These are phyloP conservation scores for Heterodera schachtii DNA, from an alignment of 1,140 invertebrate genomes.

Conservation along the genomic window DNA sequence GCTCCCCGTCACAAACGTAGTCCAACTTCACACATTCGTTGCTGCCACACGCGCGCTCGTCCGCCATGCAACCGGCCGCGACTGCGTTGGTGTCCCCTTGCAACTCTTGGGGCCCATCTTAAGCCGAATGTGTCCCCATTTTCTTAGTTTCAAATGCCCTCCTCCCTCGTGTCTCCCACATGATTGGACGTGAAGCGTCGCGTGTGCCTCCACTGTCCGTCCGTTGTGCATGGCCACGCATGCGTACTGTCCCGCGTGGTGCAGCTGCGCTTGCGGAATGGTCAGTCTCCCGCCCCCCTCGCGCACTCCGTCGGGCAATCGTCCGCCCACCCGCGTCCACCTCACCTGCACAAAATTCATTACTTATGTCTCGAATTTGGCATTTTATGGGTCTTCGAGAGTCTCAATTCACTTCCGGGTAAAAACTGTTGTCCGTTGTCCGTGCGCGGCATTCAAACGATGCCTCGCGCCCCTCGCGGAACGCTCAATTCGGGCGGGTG, in stretches of 20 bases:
- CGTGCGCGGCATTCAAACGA: constrained; percentile 63
- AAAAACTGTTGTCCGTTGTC: constrained; percentile 53
- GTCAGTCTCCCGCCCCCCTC: constrained; percentile 54
- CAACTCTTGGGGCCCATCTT: constrained; percentile 62
- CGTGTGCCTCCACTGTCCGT: constrained; percentile 59
- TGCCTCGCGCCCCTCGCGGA: constrained; percentile 62
- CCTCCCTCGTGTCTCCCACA: constrained; percentile 31
- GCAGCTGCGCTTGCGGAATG: constrained; percentile 41
- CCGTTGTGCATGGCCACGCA: constrained; percentile 62
- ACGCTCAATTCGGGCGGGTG: constrained; percentile 61
- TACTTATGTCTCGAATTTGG: constrained; percentile 23
- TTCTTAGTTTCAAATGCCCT: no score
- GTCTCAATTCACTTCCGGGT: constrained; percentile 43
- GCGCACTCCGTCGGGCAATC: constrained; percentile 51
- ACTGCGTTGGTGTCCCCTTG: constrained; percentile 39
- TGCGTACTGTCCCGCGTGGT: constrained; percentile 55
- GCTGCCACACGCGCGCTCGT: constrained; percentile 86
- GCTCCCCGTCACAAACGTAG: constrained; percentile 79
- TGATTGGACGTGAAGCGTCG: constrained; percentile 54
- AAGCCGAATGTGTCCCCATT: constrained; percentile 20
- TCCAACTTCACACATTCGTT: constrained; percentile 83
- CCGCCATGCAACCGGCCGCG: constrained; percentile 71
- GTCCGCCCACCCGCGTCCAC: constrained; percentile 62
- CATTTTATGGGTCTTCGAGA: neutral
- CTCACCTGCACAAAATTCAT: constrained; percentile 21